These are phyloP conservation scores for Rhyacophila brunnea DNA, from an alignment of 1,140 invertebrate genomes.

Conservation along the genomic window DNA sequence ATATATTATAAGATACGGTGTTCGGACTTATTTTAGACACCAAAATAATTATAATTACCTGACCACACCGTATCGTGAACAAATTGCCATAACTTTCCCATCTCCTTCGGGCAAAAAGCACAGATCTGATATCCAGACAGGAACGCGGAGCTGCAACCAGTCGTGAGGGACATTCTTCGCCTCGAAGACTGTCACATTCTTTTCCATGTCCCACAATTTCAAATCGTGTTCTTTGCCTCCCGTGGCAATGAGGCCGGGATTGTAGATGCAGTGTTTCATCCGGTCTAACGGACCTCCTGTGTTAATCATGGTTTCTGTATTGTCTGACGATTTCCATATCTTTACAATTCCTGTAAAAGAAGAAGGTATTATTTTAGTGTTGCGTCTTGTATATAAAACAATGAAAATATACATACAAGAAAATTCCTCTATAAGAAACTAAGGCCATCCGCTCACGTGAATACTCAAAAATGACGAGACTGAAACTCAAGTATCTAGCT, in stretches of 20 bases:
- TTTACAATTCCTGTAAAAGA: constrained; percentile 39
- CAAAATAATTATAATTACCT: constrained; percentile 51
- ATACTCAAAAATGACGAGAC: too few relatives aligned
- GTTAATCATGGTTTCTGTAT: constrained; percentile 36
- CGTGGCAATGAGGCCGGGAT: constrained; percentile 40
- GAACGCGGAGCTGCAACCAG: constrained; percentile 72
- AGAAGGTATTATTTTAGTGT: too few relatives aligned
- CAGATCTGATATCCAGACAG: constrained; percentile 74
- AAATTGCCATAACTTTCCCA: constrained; percentile 58
- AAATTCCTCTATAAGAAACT: too few relatives aligned
- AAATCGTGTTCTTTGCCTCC: constrained; percentile 60
- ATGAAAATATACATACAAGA: too few relatives aligned
- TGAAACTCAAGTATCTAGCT: too few relatives aligned
- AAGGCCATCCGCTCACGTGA: too few relatives aligned
- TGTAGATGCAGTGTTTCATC: constrained; percentile 46
- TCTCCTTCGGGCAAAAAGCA: constrained; percentile 59
- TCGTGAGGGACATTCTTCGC: constrained; percentile 69
- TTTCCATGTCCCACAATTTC: constrained; percentile 53
- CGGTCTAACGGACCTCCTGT: constrained; percentile 43
- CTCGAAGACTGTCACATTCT: constrained; percentile 43
- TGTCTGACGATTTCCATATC: constrained; percentile 43
- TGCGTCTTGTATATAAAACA: too few relatives aligned
- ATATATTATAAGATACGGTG: too few relatives aligned
- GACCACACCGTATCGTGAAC: constrained; percentile 71
- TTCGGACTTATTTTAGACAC: too few relatives aligned